phyloP scores from a whole-genome alignment of 2,113 vertebrate genomes.

The Varanus salvator region DNA sequence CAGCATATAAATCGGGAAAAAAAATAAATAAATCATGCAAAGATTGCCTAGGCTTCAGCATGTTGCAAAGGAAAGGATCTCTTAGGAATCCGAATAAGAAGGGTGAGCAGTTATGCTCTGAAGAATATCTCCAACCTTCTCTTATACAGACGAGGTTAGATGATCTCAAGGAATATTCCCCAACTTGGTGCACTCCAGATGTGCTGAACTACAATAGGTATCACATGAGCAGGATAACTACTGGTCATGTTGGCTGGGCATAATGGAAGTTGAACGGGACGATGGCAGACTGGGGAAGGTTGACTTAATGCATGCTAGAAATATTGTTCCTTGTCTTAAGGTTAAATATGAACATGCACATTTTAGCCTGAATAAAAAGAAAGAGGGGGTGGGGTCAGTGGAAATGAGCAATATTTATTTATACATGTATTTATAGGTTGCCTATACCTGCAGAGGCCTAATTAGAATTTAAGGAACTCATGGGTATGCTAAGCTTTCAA shows the following conservation, averaged over 20 bases:
- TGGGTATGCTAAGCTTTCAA: neutral
- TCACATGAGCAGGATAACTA: no score
- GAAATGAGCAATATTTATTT: neutral
- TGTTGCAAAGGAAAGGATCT: neutral
- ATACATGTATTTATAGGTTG: no score
- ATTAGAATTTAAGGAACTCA: neutral
- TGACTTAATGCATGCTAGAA: neutral
- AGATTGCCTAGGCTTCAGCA: neutral
- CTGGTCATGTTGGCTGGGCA: no score
- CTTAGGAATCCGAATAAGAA: neutral
- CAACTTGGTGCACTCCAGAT: no score
- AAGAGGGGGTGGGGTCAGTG: neutral
- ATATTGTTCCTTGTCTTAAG: neutral
- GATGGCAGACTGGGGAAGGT: no score
- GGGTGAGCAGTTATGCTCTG: neutral
- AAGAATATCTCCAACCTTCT: neutral
- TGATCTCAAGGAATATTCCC: neutral
- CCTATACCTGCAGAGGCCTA: no score
- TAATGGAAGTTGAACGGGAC: no score
- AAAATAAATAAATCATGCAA: no score
- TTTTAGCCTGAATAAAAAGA: neutral
- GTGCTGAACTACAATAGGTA: no score
- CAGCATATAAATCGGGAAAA: no score
- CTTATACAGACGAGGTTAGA: neutral
- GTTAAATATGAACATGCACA: neutral